Conservation (phyloP, 2,113 vertebrate species). For the Pseudorectes ferrugineus region DNA sequence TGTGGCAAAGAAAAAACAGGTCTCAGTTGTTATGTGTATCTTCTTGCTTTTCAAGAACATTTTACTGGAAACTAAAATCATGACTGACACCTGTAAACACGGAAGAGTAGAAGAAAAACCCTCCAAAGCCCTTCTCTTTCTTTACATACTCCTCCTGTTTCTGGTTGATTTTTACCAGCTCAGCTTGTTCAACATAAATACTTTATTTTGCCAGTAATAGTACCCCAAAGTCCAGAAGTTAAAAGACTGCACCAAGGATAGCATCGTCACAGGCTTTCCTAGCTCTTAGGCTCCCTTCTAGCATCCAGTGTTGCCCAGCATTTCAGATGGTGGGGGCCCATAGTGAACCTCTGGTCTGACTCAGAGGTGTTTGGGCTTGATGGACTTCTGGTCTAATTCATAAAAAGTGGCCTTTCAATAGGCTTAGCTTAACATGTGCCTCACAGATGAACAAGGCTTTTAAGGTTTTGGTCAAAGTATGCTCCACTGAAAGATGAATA, state of each 20-base stretch:
- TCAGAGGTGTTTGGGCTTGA: not conserved
- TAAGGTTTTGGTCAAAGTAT: not conserved
- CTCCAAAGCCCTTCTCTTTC: not conserved
- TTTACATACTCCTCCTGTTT: not conserved
- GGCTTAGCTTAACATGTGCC: not conserved
- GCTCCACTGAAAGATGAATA: not conserved
- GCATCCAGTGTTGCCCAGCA: not conserved
- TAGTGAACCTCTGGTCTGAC: not conserved
- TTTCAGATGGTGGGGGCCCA: accelerated
- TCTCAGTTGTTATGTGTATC: not conserved
- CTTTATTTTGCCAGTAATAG: not conserved
- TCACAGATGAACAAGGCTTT: not conserved
- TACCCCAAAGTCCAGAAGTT: not conserved
- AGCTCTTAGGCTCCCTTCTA: not conserved
- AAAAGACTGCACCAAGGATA: not conserved
- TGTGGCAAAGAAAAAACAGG: not conserved
- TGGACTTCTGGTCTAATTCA: not conserved
- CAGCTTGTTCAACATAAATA: not conserved
- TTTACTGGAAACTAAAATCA: not conserved
- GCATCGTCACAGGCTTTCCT: not conserved
- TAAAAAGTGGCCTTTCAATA: not conserved
- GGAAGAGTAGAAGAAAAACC: not conserved
- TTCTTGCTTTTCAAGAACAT: not conserved
- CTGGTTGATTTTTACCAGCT: not conserved
- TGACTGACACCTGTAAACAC: not conserved